Evolutionary conservation across 2,113 vertebrate genomes (phyloP).

Genomic region (Marcusenius ussheri): DNA sequence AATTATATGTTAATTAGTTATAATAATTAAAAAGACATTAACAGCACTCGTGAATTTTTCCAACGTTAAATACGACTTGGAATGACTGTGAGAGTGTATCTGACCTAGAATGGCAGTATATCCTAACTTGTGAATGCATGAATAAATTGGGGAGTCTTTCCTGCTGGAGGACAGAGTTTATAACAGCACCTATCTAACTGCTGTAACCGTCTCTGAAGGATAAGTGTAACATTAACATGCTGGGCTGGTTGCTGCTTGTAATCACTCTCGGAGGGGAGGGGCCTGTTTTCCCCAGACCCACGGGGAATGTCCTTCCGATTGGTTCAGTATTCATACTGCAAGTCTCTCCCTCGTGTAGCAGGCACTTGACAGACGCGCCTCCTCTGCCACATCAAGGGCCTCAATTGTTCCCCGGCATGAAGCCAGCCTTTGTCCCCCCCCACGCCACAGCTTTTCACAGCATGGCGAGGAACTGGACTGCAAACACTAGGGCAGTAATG

Average conservation of each 20-base stretch:
- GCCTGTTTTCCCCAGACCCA: not conserved
- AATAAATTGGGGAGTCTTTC: not conserved
- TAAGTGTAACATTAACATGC: not conserved
- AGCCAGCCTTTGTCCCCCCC: not conserved
- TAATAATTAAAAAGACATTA: conserved; percentile 9
- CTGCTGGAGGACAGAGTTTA: not conserved
- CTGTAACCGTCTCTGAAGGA: not conserved
- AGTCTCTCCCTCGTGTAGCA: not conserved
- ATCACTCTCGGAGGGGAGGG: not conserved
- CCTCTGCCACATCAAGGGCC: not conserved
- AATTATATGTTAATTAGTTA: conserved; percentile 6
- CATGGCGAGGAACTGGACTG: not conserved
- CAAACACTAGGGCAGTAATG: not conserved
- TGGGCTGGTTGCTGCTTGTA: not conserved
- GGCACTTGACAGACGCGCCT: not conserved
- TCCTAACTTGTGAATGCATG: not conserved
- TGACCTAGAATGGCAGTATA: not conserved
- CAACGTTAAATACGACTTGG: not conserved
- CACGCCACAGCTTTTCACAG: not conserved
- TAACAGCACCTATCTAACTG: not conserved
- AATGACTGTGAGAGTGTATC: not conserved
- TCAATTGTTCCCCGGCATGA: not conserved
- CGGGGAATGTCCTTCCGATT: not conserved
- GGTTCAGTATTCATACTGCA: not conserved
- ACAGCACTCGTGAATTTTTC: not conserved